phyloP scores from a whole-genome alignment of 2,888 invertebrate genomes.

The Rhagonycha lutea region DNA sequence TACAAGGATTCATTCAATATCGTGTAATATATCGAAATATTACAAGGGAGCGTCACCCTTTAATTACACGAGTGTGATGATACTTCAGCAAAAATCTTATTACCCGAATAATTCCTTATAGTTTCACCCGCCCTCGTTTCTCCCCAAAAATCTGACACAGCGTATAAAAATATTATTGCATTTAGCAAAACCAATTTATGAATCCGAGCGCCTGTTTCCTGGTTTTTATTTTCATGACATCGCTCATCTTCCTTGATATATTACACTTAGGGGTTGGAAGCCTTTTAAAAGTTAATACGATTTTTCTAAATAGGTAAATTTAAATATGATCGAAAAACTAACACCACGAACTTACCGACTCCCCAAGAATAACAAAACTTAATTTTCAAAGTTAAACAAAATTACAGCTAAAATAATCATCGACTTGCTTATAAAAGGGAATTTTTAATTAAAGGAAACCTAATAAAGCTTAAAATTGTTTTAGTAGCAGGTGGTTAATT shows the following conservation, averaged over 20 bases:
- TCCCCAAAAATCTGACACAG: slow-evolving; percentile 22
- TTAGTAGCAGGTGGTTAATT: slow-evolving; percentile 2
- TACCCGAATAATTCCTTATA: slow-evolving; percentile 4
- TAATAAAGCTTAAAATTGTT: neutral
- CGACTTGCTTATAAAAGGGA: neutral
- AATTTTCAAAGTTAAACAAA: neutral
- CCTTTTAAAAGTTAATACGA: neutral
- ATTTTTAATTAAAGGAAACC: neutral
- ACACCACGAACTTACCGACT: neutral
- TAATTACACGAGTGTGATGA: neutral
- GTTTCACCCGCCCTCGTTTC: slow-evolving; percentile 13
- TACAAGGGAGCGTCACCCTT: neutral
- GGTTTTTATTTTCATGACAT: slow-evolving; percentile 30
- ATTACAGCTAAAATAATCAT: neutral
- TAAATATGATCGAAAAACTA: neutral
- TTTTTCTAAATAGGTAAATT: neutral
- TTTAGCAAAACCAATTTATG: slow-evolving; percentile 32
- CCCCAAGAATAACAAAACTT: neutral
- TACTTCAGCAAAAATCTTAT: neutral
- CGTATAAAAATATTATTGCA: slow-evolving; percentile 31
- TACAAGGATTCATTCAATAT: slow-evolving; percentile 9
- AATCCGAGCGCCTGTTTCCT: slow-evolving; percentile 31
- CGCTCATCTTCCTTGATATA: slow-evolving; percentile 28
- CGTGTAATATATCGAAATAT: slow-evolving; percentile 6
- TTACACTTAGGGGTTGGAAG: slow-evolving; percentile 5